Conservation (phyloP, 2,888 invertebrate species). For the Eurois occulta region DNA sequence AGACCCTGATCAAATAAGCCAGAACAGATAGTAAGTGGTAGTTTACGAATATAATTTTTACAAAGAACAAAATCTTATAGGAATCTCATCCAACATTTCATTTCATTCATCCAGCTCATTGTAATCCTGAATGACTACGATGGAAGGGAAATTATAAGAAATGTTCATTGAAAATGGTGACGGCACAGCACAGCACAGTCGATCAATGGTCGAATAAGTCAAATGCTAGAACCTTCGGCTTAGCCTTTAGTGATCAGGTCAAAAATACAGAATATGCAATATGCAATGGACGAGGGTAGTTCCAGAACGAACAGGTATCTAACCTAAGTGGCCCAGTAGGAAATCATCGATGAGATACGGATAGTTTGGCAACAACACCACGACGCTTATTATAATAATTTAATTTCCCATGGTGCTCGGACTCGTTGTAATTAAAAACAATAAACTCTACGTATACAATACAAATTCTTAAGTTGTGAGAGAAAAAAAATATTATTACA, state of each 20-base stretch:
- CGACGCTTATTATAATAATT: constrained; percentile 32
- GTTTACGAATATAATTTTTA: constrained; percentile 9
- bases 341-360: neutral
- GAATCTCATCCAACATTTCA: neutral
- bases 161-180: neutral
- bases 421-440: constrained; percentile 14
- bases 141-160: neutral
- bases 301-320: neutral
- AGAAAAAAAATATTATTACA: constrained; percentile 46
- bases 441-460: constrained; percentile 24
- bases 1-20: constrained; percentile 49
- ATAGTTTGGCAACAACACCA: neutral
- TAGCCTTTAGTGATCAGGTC: no score
- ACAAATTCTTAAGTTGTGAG: constrained; percentile 34
- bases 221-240: neutral
- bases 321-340: neutral
- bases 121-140: neutral
- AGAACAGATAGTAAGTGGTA: constrained; percentile 22
- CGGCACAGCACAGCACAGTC: neutral
- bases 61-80: constrained; percentile 6
- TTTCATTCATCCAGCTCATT: neutral
- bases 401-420: constrained; percentile 17
- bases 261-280: neutral
- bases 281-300: neutral
- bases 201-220: neutral